Base-by-base conservation (phyloP, 2,888 invertebrate genomes). In the Bedellia somnulentella region DNA sequence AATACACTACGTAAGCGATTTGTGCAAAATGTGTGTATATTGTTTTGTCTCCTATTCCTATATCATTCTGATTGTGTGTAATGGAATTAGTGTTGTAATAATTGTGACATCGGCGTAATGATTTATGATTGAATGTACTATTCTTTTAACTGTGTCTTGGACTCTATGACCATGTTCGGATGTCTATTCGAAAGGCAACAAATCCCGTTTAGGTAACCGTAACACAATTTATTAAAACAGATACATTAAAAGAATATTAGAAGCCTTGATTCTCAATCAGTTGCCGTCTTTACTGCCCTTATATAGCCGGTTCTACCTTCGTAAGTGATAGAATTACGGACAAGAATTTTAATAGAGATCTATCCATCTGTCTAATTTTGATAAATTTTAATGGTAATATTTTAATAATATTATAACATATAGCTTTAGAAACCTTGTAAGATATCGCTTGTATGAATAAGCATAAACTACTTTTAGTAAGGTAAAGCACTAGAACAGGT, bases 171-270 rank as follows among this genome's bases (percentile, higher is more conserved):
- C 57, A 57, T 59, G 45, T 59, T 51, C 47, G 59, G 59, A 37
- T 37, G 47, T 41, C 38, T 37, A 42, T 46, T 49, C 49, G 47
- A 52, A 57, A 51, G 49, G 50, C n/a, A n/a, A n/a, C 47, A 49
- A 46, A 50, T 47, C 53, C 47, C 47, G 41, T 49, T 61, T 61
- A 62, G 57, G 61, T 57, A 52, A 52, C 46, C 43, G 43, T 46
- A 47, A 45, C n/a, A 50, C 51, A 54, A 59, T 58, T 59, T 57
- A 61, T 60, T 55, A 58, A 46, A 44, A 21, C 2, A 10, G 21
- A 3, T 21, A 3, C 21, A 3, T 3, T 21, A 10, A 21, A 21
- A 21, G n/a, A n/a, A 8, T 21, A 21, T 2, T 21, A 8, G 9
- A 21, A 21, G 21, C 21, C 2, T n/a, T 21, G 2, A 21, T 10